These are phyloP conservation scores for Tipula confusa DNA, from an alignment of 2,888 invertebrate genomes.

Conservation along the genomic window DNA sequence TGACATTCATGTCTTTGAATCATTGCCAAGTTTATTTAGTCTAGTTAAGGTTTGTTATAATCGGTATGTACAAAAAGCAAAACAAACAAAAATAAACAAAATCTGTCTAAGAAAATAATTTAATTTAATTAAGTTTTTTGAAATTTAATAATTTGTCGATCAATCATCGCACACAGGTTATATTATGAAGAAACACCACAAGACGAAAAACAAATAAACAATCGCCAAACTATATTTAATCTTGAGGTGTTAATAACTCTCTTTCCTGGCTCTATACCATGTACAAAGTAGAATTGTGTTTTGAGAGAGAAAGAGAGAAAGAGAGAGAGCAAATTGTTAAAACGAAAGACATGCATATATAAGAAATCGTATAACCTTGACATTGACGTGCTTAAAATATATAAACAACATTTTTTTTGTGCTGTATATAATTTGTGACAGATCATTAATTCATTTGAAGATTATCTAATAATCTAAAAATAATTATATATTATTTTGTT, in stretches of 20 bases:
- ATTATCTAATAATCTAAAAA: conserved; percentile 8
- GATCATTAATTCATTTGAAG: neutral
- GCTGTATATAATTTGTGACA: neutral
- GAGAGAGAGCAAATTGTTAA: neutral
- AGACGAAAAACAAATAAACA: neutral
- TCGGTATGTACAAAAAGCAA: neutral
- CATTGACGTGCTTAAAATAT: neutral
- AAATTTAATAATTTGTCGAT: neutral
- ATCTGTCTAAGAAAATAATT: neutral
- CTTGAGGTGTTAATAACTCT: neutral
- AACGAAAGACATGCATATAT: neutral
- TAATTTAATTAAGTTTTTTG: neutral
- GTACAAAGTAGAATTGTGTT: neutral
- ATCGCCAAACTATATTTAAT: neutral
- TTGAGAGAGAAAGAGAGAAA: neutral
- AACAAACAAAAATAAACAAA: neutral
- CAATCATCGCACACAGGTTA: neutral
- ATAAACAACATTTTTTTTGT: neutral
- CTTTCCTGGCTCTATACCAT: neutral
- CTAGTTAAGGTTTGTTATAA: neutral
- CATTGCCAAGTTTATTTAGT: neutral
- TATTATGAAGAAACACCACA: neutral
- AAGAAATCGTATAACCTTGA: neutral
- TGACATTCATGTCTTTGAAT: neutral
- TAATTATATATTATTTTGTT: neutral